These are phyloP conservation scores for Macrotrachela quadricornifera DNA, from an alignment of 1,140 invertebrate species.

Conservation along the genomic window DNA sequence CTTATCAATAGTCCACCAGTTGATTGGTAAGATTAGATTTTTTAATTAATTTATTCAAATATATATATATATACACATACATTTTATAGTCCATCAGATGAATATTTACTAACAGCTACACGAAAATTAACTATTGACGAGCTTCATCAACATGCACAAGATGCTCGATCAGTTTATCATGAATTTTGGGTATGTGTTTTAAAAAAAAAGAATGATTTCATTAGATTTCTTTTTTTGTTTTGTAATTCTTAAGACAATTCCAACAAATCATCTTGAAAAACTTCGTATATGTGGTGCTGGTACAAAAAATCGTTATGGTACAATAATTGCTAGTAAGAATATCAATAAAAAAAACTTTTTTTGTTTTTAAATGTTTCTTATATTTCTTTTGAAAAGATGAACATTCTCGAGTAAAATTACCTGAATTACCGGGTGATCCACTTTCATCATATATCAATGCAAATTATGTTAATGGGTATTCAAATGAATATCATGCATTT, in stretches of 20 bases:
- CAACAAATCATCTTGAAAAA: constrained; percentile 57
- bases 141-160: constrained; percentile 14
- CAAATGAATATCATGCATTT: constrained; percentile 78
- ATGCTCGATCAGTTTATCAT: constrained; percentile 44
- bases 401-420: constrained; percentile 44
- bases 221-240: constrained; percentile 6
- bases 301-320: constrained; percentile 65
- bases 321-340: constrained; percentile 52
- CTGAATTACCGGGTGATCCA: constrained; percentile 36
- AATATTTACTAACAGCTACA: constrained; percentile 2
- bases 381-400: constrained; percentile 31
- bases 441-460: constrained; percentile 66
- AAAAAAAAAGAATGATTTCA: not conserved
- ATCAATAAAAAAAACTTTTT: not conserved
- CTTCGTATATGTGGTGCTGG: constrained; percentile 64
- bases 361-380: not conserved
- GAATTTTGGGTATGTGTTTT: constrained; percentile 50
- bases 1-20: not conserved
- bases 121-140: not conserved
- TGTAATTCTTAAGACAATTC: constrained; percentile 56
- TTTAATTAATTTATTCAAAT: not conserved
- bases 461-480: constrained; percentile 91
- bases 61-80: not conserved
- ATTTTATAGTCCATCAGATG: not conserved
- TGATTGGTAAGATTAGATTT: not conserved